Conservation (phyloP, 2,113 vertebrate species). For the Oreotragus oreotragus region DNA sequence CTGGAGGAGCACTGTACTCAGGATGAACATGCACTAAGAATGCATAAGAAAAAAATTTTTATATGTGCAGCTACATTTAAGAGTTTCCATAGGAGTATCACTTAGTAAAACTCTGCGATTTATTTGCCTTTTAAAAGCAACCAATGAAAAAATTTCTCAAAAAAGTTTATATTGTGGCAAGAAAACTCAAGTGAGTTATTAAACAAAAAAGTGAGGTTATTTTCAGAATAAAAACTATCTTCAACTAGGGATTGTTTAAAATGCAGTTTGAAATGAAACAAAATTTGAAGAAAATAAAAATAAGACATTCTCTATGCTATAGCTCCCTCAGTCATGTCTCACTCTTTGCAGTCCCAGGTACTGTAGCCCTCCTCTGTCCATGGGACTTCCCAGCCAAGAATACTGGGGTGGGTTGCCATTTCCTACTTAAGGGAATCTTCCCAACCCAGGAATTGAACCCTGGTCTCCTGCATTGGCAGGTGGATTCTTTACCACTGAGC, state of each 20-base stretch:
- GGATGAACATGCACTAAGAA: conserved; percentile 83
- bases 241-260: background rate
- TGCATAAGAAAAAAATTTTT: conserved; percentile 77
- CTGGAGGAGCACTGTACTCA: conserved; percentile 85
- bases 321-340: background rate
- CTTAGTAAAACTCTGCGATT: conserved; percentile 71
- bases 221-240: conserved; percentile 57
- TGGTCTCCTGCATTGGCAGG: background rate
- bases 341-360: background rate
- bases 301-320: background rate
- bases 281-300: conserved; percentile 55
- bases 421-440: background rate
- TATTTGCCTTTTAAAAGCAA: conserved; percentile 66
- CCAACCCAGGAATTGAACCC: background rate
- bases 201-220: conserved; percentile 51
- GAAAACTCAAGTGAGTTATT: conserved; percentile 60
- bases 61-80: conserved; percentile 69
- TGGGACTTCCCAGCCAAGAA: background rate
- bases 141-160: conserved; percentile 31
- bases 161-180: conserved; percentile 72
- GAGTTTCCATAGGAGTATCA: conserved; percentile 62
- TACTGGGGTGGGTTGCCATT: background rate
- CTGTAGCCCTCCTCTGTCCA: background rate
- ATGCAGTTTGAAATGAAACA: conserved; percentile 44
- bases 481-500: background rate